Evolutionary conservation across 2,888 invertebrate species (phyloP).

Genomic region (Rutpela maculata): DNA sequence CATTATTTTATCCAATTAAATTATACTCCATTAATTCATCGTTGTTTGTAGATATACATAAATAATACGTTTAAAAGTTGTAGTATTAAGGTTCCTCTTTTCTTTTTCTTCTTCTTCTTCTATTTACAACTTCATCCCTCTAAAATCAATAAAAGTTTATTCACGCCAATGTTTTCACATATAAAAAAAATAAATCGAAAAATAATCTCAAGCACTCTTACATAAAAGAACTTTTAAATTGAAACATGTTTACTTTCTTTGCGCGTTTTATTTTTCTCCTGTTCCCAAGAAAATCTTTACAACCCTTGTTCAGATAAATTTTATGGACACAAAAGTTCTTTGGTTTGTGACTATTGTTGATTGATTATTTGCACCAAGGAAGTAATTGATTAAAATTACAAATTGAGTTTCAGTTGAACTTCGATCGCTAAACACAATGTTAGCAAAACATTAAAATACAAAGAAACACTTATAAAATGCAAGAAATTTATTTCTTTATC

Average conservation of each 20-base stretch:
- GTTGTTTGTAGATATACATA: too few relatives aligned
- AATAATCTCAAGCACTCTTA: slow-evolving; percentile 1
- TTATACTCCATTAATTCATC: too few relatives aligned
- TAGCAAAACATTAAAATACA: too few relatives aligned
- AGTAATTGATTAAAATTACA: not conserved
- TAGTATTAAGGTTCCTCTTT: too few relatives aligned
- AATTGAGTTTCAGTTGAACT: not conserved
- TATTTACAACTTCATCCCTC: not conserved
- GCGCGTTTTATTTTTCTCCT: not conserved
- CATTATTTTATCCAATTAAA: too few relatives aligned
- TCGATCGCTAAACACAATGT: too few relatives aligned
- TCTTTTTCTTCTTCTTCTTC: too few relatives aligned
- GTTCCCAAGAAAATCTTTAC: not conserved
- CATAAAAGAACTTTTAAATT: slow-evolving; percentile 6
- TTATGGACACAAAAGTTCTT: slow-evolving; percentile 2
- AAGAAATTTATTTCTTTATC: too few relatives aligned
- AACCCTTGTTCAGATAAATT: not conserved
- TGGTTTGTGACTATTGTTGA: not conserved
- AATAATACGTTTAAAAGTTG: too few relatives aligned
- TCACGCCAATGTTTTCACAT: not conserved
- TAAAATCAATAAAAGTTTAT: not conserved
- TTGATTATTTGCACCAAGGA: not conserved
- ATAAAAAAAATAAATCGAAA: slow-evolving; percentile 5
- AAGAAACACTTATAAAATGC: too few relatives aligned
- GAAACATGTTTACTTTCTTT: slow-evolving; percentile 7